Conservation (phyloP, 2,888 invertebrate genomes). For the Campoplex capitator region DNA sequence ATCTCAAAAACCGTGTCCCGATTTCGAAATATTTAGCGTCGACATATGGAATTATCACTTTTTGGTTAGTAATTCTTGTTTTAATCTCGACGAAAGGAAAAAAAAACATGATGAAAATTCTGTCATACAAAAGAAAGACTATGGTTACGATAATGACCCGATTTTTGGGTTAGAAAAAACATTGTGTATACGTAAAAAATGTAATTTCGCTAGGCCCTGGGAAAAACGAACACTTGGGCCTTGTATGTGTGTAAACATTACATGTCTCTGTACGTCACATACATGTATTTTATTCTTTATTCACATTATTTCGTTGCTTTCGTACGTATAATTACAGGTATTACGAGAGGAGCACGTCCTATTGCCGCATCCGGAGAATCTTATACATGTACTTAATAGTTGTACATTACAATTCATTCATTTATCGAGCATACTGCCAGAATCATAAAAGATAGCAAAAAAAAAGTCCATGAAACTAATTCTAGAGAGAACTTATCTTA, state of each 20-base stretch:
- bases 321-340: background rate
- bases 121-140: conserved; percentile 42
- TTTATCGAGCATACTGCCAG: background rate
- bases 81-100: conserved; percentile 7
- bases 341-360: no score
- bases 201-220: conserved; percentile 50
- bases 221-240: conserved; percentile 25
- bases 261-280: conserved; percentile 61
- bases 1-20: conserved; percentile 21
- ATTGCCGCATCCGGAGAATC: background rate
- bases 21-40: conserved; percentile 3
- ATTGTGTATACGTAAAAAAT: conserved; percentile 56
- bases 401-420: background rate
- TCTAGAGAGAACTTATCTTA: background rate
- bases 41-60: conserved; percentile 22
- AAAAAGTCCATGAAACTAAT: background rate
- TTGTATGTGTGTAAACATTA: conserved; percentile 67
- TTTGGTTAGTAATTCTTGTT: conserved; percentile 10
- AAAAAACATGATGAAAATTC: conserved; percentile 2
- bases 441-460: no score
- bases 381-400: background rate
- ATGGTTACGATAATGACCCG: conserved; percentile 39
- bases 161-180: conserved; percentile 22
- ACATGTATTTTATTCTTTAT: conserved; percentile 41
- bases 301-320: background rate